A percentile compares a stretch with the other conserved stretches of the same genome.
These are phyloP conservation scores for Thymelicus acteon DNA, from an alignment of 2,888 invertebrate species.

Conservation along the genomic window DNA sequence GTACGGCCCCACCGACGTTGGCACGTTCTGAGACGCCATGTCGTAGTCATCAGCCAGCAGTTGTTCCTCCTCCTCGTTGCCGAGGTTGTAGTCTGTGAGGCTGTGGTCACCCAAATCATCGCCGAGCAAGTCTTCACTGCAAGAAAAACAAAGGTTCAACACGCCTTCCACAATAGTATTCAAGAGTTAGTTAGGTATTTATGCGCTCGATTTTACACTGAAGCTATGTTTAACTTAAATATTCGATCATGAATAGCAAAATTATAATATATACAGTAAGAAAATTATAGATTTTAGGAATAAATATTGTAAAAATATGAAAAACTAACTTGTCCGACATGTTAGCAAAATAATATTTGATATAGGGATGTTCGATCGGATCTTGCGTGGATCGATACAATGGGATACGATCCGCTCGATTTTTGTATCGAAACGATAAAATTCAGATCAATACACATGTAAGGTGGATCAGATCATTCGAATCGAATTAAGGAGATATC, in stretches of 20 bases:
- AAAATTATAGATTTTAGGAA: constrained; percentile 38
- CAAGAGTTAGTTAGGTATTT: neutral
- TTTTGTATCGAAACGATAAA: too few relatives aligned
- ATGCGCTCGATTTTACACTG: neutral
- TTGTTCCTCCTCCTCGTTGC: constrained; percentile 80
- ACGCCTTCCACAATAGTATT: constrained; percentile 31
- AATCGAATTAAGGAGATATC: too few relatives aligned
- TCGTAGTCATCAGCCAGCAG: constrained; percentile 79
- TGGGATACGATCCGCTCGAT: too few relatives aligned
- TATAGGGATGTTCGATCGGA: too few relatives aligned
- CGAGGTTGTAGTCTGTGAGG: constrained; percentile 79
- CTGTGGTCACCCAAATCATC: constrained; percentile 81
- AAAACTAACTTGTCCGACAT: constrained; percentile 81
- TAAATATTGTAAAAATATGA: constrained; percentile 30
- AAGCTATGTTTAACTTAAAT: neutral
- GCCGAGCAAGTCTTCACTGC: constrained; percentile 79
- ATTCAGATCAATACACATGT: too few relatives aligned
- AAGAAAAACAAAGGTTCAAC: constrained; percentile 46
- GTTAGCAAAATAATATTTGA: constrained; percentile 70
- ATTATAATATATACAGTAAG: neutral
- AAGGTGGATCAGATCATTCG: too few relatives aligned
- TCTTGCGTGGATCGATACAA: too few relatives aligned
- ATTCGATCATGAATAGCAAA: neutral
- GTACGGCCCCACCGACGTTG: constrained; percentile 60
- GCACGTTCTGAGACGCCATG: constrained; percentile 70